phyloP scores from a whole-genome alignment of 2,888 invertebrate species.

The Drosophila pseudotakahashii region DNA sequence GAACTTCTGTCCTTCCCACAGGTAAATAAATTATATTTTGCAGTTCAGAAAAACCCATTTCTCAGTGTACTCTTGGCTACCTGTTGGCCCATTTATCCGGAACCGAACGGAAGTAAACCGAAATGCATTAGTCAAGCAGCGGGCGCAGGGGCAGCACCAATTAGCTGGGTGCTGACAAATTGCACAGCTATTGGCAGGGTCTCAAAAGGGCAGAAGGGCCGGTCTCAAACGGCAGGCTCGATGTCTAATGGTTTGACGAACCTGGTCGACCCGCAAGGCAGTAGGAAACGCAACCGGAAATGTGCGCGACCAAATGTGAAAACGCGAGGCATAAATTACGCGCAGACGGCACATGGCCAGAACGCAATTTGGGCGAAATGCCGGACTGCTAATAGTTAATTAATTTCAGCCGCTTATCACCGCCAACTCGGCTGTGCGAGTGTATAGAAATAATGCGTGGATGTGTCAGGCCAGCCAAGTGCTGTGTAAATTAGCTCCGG shows the following conservation, averaged over 20 bases:
- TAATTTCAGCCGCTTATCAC: constrained; percentile 73
- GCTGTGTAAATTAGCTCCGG: constrained; percentile 76
- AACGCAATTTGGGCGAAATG: constrained; percentile 66
- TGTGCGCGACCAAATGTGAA: constrained; percentile 78
- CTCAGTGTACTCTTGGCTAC: constrained; percentile 48
- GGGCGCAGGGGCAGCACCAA: constrained; percentile 67
- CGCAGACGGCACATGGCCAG: constrained; percentile 35
- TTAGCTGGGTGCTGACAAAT: constrained; percentile 79
- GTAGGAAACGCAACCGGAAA: constrained; percentile 55
- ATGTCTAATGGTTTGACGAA: constrained; percentile 37
- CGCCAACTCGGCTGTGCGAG: constrained; percentile 16
- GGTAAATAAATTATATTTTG: neutral
- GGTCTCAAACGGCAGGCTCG: constrained; percentile 13
- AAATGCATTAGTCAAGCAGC: constrained; percentile 74
- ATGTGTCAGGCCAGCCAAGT: constrained; percentile 73
- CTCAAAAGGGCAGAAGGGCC: constrained; percentile 6
- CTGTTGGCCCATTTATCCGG: constrained; percentile 62
- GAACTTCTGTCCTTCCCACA: too few relatives aligned
- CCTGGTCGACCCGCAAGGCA: neutral
- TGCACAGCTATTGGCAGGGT: constrained; percentile 74
- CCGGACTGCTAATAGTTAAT: constrained; percentile 74
- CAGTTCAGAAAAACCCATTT: neutral
- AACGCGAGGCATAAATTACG: constrained; percentile 75
- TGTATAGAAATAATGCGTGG: constrained; percentile 45
- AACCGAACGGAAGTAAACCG: constrained; percentile 64